phyloP scores from a whole-genome alignment of 1,140 invertebrate species.

The Cotesia typhae region DNA sequence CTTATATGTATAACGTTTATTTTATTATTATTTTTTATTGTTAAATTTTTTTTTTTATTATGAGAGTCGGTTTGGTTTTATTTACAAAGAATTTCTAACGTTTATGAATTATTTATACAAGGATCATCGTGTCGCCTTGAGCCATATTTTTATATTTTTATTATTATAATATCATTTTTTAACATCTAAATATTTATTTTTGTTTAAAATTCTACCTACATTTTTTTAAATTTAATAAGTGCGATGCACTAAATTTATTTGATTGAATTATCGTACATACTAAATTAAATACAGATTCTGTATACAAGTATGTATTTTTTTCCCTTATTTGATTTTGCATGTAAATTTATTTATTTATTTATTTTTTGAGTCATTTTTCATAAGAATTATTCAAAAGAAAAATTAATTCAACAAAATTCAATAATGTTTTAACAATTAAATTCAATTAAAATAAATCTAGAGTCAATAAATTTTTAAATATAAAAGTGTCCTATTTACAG shows the following conservation, averaged over 20 bases:
- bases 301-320: neutral
- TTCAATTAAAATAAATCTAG: too few relatives aligned
- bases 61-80: conserved; percentile 41
- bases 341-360: too few relatives aligned
- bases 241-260: neutral
- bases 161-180: conserved; percentile 21
- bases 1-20: conserved; percentile 38
- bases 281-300: neutral
- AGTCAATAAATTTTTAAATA: too few relatives aligned
- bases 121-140: conserved; percentile 50
- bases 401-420: too few relatives aligned
- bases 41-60: conserved; percentile 47
- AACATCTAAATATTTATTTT: conserved; percentile 39
- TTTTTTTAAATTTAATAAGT: conserved; percentile 7
- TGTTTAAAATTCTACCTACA: conserved; percentile 26
- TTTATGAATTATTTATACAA: conserved; percentile 52
- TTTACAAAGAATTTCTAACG: conserved; percentile 64
- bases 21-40: conserved; percentile 22
- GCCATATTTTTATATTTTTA: conserved; percentile 37
- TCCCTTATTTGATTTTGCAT: neutral
- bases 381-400: too few relatives aligned
- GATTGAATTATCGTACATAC: conserved; percentile 1
- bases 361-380: too few relatives aligned
- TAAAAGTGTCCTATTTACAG: too few relatives aligned
- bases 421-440: too few relatives aligned